These are phyloP conservation scores for Nanger granti DNA, from an alignment of 2,113 vertebrate genomes.

Conservation along the genomic window DNA sequence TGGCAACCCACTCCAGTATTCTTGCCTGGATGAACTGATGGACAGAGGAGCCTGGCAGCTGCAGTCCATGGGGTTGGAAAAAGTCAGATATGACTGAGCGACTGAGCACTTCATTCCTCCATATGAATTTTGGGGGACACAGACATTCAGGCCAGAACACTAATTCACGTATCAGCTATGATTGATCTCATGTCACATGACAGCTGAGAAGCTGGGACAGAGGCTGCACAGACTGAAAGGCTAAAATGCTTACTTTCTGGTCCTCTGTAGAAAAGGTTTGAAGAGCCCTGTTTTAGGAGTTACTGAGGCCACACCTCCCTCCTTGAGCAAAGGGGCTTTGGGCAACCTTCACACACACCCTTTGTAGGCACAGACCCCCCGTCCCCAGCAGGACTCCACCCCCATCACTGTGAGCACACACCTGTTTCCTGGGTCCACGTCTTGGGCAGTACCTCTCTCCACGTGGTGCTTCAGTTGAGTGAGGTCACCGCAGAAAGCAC, in stretches of 20 bases:
- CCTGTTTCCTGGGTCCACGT: background rate
- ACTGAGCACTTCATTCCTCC: background rate
- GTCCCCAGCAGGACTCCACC: fast-evolving
- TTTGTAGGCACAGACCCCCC: fast-evolving
- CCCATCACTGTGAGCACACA: fast-evolving
- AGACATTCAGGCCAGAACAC: fast-evolving
- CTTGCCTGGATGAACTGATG: background rate
- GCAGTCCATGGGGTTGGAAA: background rate
- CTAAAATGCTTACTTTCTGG: background rate
- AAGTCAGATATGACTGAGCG: background rate
- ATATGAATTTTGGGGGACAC: background rate
- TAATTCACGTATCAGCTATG: fast-evolving
- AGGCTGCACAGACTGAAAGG: fast-evolving
- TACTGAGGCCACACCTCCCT: no score
- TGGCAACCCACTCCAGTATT: background rate
- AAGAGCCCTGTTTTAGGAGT: background rate
- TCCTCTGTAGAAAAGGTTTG: background rate
- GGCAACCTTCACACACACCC: background rate
- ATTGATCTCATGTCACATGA: fast-evolving
- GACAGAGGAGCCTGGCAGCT: background rate
- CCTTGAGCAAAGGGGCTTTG: no score
- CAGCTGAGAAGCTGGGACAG: background rate
- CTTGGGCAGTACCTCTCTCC: background rate
- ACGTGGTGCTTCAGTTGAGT: fast-evolving
- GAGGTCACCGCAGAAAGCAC: fast-evolving